Conservation (phyloP, 2,113 vertebrate species). For the Sciurus niger region DNA sequence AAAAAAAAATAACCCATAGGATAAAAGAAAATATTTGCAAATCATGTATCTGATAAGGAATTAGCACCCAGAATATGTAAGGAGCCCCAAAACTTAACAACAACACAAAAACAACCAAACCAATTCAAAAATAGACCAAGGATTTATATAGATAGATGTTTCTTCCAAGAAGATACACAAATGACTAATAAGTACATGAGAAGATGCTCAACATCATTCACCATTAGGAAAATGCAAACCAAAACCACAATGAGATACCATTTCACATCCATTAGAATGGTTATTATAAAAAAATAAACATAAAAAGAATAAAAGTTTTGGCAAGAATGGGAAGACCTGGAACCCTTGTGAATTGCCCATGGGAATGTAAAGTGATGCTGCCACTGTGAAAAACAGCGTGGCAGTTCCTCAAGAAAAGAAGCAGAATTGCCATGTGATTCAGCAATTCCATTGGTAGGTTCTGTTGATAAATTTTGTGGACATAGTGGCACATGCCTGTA, state of each 20-base stretch:
- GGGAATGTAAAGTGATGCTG: too few relatives aligned
- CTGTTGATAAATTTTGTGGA: background rate
- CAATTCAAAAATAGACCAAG: background rate
- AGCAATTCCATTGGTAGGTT: background rate
- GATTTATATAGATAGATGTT: background rate
- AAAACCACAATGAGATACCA: background rate
- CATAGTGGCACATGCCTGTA: too few relatives aligned
- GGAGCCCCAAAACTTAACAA: too few relatives aligned
- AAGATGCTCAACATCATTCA: too few relatives aligned
- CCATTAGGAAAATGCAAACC: background rate
- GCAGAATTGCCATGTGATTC: background rate
- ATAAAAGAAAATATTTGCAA: background rate
- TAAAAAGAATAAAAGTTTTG: background rate
- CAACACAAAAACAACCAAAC: background rate
- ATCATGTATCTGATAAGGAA: background rate
- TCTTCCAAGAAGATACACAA: too few relatives aligned
- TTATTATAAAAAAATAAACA: background rate
- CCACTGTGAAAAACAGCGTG: too few relatives aligned
- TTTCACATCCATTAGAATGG: background rate
- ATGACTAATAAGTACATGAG: too few relatives aligned
- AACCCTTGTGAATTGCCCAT: too few relatives aligned
- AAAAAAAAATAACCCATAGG: background rate
- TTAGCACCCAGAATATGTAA: too few relatives aligned
- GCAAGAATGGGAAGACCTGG: too few relatives aligned
- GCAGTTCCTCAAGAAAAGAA: background rate